phyloP scores from a whole-genome alignment of 2,113 vertebrate species.

The Datnioides undecimradiatus region DNA sequence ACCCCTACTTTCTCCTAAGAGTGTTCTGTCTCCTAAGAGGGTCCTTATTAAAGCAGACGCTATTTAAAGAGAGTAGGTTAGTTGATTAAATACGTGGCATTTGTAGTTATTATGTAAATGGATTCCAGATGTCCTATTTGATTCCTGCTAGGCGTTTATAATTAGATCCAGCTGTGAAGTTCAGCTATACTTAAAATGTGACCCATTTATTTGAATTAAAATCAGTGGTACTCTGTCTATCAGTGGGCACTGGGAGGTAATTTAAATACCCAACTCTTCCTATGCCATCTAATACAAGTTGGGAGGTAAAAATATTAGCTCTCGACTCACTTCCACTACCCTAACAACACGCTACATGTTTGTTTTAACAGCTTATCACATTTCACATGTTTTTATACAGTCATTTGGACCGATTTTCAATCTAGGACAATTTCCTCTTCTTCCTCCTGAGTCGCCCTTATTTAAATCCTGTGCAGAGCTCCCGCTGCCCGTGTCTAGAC shows the following conservation, averaged over 20 bases:
- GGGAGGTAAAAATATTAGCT: constrained; percentile 16
- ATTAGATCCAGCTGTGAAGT: constrained; percentile 44
- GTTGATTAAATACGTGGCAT: constrained; percentile 51
- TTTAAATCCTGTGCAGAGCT: constrained; percentile 48
- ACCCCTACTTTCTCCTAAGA: not conserved
- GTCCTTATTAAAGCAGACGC: constrained; percentile 33
- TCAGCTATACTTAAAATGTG: constrained; percentile 5
- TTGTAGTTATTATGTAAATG: constrained; percentile 31
- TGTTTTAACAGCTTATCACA: constrained; percentile 49
- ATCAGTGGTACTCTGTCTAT: constrained; percentile 23
- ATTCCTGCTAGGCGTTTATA: constrained; percentile 35
- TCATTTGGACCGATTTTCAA: constrained; percentile 43
- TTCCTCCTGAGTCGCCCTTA: constrained; percentile 45
- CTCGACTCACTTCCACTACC: not conserved
- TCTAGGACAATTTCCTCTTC: constrained; percentile 70
- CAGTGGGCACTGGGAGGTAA: not conserved
- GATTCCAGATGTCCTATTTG: constrained; percentile 55
- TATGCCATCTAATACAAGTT: constrained; percentile 15
- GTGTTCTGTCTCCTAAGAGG: constrained; percentile 10
- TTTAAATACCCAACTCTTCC: constrained; percentile 18
- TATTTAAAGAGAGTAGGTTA: constrained; percentile 23
- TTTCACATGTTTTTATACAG: constrained; percentile 62
- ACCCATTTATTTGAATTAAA: constrained; percentile 23
- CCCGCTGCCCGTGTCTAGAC: constrained; percentile 68
- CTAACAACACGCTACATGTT: constrained; percentile 42